These are phyloP conservation scores for Gephyroberyx darwinii DNA, from an alignment of 2,797 vertebrate genomes.

Conservation along the genomic window DNA sequence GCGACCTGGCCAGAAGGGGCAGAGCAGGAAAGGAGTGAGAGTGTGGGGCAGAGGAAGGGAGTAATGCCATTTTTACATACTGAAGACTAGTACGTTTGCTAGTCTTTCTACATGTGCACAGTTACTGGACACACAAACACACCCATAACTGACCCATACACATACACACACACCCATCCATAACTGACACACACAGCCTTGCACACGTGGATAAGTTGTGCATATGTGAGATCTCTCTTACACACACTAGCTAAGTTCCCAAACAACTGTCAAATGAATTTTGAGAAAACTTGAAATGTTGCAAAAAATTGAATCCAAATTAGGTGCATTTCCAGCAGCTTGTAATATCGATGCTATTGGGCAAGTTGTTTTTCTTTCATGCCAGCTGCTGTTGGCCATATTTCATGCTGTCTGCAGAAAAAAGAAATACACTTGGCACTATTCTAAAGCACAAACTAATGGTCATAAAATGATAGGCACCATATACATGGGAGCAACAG, in stretches of 20 bases:
- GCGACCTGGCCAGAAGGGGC: neutral
- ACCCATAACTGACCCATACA: constrained; percentile 63
- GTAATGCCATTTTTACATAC: no score
- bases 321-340: no score
- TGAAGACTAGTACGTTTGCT: neutral
- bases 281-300: neutral
- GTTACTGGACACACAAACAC: constrained; percentile 55
- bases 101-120: constrained; percentile 40
- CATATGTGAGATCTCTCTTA: neutral
- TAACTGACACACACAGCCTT: constrained; percentile 54
- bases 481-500: no score
- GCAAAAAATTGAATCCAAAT: no score
- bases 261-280: neutral
- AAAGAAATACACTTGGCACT: no score
- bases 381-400: no score
- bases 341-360: neutral
- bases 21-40: constrained; percentile 1
- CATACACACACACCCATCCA: constrained; percentile 52
- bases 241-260: constrained; percentile 11
- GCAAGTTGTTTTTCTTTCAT: no score
- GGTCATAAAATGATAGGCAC: no score
- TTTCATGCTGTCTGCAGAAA: no score
- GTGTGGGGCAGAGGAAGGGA: neutral
- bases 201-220: constrained; percentile 23
- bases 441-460: no score